Percentiles rank a stretch among this genome's conserved stretches.
Conservation (phyloP, 2,113 vertebrate species). For the Hippoglossus stenolepis region DNA sequence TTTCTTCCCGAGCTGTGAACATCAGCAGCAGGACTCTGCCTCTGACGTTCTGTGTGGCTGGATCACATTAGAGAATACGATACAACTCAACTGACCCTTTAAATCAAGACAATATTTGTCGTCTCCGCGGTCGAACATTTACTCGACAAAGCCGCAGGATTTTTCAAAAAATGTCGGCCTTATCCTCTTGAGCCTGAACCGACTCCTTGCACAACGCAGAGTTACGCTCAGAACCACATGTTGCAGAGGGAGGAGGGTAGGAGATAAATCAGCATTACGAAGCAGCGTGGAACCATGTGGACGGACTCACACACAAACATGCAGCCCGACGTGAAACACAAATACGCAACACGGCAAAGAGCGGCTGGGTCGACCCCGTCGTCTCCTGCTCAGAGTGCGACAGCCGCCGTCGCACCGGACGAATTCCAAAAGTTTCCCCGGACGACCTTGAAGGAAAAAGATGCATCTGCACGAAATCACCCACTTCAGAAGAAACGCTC, state of each 20-base stretch:
- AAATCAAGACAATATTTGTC: conserved; percentile 19
- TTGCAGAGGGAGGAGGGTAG: conserved; percentile 14
- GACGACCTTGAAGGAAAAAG: background rate
- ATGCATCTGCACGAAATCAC: background rate
- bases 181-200: conserved; percentile 25
- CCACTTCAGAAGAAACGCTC: background rate
- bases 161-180: conserved; percentile 21
- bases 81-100: background rate
- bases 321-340: background rate
- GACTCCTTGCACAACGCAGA: conserved; percentile 13
- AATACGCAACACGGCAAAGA: background rate
- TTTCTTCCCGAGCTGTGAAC: background rate
- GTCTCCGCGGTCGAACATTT: background rate
- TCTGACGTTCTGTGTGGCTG: background rate
- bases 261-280: conserved; percentile 42
- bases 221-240: conserved; percentile 50
- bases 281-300: background rate
- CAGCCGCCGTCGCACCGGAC: background rate
- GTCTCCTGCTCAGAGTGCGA: background rate
- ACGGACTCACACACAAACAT: background rate
- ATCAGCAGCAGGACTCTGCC: background rate
- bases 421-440: background rate
- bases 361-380: background rate
- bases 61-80: background rate
- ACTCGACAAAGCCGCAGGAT: conserved; percentile 4